Evolutionary conservation across 1,140 invertebrate species (phyloP), one percentile per base, ranked within the genome.

Genomic region (Thaumetopoea pityocampa): DNA sequence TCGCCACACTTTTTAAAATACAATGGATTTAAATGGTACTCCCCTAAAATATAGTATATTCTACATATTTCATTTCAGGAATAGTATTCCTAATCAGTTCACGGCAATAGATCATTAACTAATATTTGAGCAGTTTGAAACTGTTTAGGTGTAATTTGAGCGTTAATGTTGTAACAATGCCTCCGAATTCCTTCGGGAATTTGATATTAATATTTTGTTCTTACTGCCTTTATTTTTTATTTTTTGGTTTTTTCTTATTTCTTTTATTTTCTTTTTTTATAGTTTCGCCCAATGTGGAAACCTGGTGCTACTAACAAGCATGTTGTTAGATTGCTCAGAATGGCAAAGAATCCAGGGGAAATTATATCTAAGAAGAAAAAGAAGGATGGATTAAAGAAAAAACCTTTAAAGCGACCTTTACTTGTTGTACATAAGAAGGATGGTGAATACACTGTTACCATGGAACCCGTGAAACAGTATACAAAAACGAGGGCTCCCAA

Each of bases 391-490:
- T 50, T 38, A 16, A 68, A 68, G 29, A 82, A 77, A 51, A 61
- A 61, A 6, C 58, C 67, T 23, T 40, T 77, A 1, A 79, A 80
- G 35, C 51, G 78, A 6, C 80, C 80, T 15, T 42, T 84, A 27
- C 40, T 84, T 6, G 49, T 68, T 18, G 72, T 84, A 29, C 66
- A 68, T 14, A 84, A 81, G 46, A 77, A 67, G 35, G 62, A 76
- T 33, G 77, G 80, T 4, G 76, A 81, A 60, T 81, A 54, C 32
- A 74, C 61, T 3, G 59, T 84, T 12, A 80, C 76, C 14, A 80
- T 84, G 77, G 80, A 84, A 51, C 80, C 73, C 2, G 78, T 84
- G 76, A 84, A 80, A 60, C 44, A 41, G 12, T 80, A 64, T 46
- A 2, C 36, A 3, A 80, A 69, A 49, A 69, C 65, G 3, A 57